Base-by-base conservation (phyloP, 2,113 vertebrate genomes). In the Brachypteracias leptosomus region DNA sequence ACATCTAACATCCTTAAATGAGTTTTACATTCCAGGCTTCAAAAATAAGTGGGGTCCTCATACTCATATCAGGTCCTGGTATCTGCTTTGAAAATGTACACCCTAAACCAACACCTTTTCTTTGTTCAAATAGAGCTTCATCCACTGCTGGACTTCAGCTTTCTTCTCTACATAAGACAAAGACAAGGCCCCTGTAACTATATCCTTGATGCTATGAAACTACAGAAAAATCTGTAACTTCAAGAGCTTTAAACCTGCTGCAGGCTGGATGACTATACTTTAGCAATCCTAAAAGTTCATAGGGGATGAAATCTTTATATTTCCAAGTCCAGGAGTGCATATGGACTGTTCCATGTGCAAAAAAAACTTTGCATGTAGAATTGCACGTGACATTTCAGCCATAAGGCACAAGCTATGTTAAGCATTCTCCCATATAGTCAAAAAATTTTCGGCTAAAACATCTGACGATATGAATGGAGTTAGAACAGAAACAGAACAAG, bases 131-230 rank as follows among this genome's bases (percentile, higher is more conserved):
- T 1, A 70, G 8, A 90, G 5, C 29, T 76, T 80, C 42, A 61
- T 11, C 58, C 36, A n/a, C 40, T 86, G 44, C 29, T 12, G 5
- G 16, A 61, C 83, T 76, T 80, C 47, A 76, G 4, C 44, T 80
- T 90, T 61, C 33, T 67, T 79, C 55, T 94, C 33, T 6, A 1
- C 31, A 28, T 21, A n/a, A 78, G 17, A 42, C 54, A 74, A 78
- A 51, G 51, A 83, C 57, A 93, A 79, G 67, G 76, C 7, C 21
- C 28, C 25, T 66, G 13, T 22, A 77, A 73, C 51, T 65, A 19
- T 7, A 4, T 16, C 68, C n/a, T 44, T 12, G 9, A 10, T 72
- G 31, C 11, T 58, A 70, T 0, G 0, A 75, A 55, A 29, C 29
- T 58, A 49, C 62, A 57, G 49, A 29, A 75, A 58, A 76, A 57